Evolutionary conservation across 2,797 vertebrate genomes (phyloP), one percentile per base, ranked within the genome.

Genomic region (Rachycentron canadum): DNA sequence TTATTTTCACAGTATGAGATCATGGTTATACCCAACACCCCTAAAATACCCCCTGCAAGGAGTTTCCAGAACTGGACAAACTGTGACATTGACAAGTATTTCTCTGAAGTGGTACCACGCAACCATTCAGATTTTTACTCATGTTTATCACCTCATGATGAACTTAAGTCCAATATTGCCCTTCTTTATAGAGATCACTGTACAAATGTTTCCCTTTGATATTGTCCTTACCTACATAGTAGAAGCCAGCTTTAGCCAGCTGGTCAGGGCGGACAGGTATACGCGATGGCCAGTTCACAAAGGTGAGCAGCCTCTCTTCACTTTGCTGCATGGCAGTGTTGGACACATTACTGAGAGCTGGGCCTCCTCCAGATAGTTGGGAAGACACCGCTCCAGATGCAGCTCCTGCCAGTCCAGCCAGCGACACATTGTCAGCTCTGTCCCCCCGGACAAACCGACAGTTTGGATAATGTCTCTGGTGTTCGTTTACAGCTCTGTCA

Each of bases 241-340:
- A 99, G 95, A 99, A 99, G 1, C 98, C 98, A 67, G 98, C 97
- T 84, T 96, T 97, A 3, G 97, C 96, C 80, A 99, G 95, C 89
- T 97, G 97, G 59, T 98, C 96, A 0, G 98, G 98, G 21, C 95
- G 94, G 68, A 99, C 96, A 0, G 97, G 97, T 86, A 98, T 98
- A 62, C 96, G 95, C 3, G 94, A 83, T 0, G 98, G 98, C 98
- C 98, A 99, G 71, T 95, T 97, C 69, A 96, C 88, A 47, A 99
- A 99, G 0, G 97, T 99, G 75, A 97, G 95, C 50, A 97, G 91
- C 38, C 98, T 94, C 75, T 97, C 97, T 7, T 96, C 92, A 1
- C 95, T 96, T 68, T 97, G 97, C 78, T 97, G 97, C 98, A 99
- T 99, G 90, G 95, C 95, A 25, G 97, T 94, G 69, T 99, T 99